Base-by-base conservation (phyloP, 2,113 vertebrate species). In the Neomonachus schauinslandi region DNA sequence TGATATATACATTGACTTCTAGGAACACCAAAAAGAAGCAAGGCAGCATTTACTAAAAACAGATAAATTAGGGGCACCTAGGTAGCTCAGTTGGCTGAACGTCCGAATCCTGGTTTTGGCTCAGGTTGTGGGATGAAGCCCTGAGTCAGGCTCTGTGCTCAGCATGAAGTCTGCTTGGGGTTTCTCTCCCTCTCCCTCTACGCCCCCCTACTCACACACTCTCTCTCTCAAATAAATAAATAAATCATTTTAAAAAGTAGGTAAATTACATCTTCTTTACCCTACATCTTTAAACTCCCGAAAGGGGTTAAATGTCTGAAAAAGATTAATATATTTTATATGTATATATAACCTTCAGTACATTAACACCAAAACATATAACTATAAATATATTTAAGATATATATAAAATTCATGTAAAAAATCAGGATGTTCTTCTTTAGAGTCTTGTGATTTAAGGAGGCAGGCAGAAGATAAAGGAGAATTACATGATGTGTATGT, bases 241-340 rank as follows among this genome's bases (percentile, higher is more conserved):
- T 65, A 31, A 65, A 15, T 65, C 2, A 15, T 33, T 65, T 31
- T 31, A 9, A 81, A 89, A 71, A 95, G 26, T 51, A 67, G 55
- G 5, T 74, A 80, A 91, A 51, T 81, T 86, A 55, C 16, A 59
- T 77, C 94, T 84, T 77, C n/a, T 97, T 95, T 61, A 53, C 65
- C 74, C 14, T 76, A 72, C 16, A 82, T 82, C 36, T 72, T 79
- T 86, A 82, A 96, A 82, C 39, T 77, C 46, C 28, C 72, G 21
- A 67, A 79, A 67, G 49, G 55, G 8, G 46, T 33, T 95, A 97
- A 91, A 95, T 63, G 4, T 18, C 39, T 97, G n/a, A 91, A 95
- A 93, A 84, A 55, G 18, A 82, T 67, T 89, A 74, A 55, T 51
- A 46, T 33, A 86, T 79, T 59, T 71, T 49, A 74, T 74, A 84